These are phyloP conservation scores for rat (Rattus norvegicus) DNA, from an alignment of 2,113 vertebrate genomes.

Conservation along the genomic window GRCr8 NC_086019.1:223297501-223298000, in stretches of 20 bases:
- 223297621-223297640: background rate
- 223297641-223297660: background rate
- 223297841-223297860: background rate
- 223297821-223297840: background rate
- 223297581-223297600: background rate
- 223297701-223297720: background rate
- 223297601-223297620: background rate
- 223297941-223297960: background rate
- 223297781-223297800: background rate
- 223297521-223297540: background rate
- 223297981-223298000: background rate
- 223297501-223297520: background rate
- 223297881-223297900: background rate
- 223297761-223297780: background rate
- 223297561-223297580: background rate
- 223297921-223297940: constrained; percentile 22
- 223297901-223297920: background rate
- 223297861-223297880: too few relatives aligned
- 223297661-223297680: background rate
- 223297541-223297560: background rate
- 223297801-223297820: background rate
- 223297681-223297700: background rate
- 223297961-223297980: background rate
- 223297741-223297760: too few relatives aligned
- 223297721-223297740: background rate